phyloP scores from a whole-genome alignment of 2,888 invertebrate genomes.

The Tiphia femorata region DNA sequence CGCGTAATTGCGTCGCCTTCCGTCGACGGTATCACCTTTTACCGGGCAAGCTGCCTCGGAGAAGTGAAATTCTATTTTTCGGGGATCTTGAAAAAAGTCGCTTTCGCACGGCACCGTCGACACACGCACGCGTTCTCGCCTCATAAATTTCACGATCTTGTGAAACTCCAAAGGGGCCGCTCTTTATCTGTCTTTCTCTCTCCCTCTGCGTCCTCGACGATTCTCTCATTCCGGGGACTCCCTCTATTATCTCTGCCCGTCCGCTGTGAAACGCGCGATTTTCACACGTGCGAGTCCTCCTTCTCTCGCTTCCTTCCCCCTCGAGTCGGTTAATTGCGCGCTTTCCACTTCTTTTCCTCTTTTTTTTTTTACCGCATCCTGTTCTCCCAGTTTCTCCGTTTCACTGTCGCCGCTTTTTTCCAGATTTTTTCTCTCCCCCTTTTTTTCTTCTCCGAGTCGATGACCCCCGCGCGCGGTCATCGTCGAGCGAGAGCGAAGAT shows the following conservation, averaged over 20 bases:
- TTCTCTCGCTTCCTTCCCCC: too few relatives aligned
- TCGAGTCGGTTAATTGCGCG: not conserved
- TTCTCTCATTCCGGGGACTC: not conserved
- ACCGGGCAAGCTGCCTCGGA: too few relatives aligned
- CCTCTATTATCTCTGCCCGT: conserved; percentile 54
- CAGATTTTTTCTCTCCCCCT: not conserved
- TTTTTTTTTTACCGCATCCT: not conserved
- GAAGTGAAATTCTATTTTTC: too few relatives aligned
- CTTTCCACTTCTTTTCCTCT: not conserved
- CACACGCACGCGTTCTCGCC: not conserved
- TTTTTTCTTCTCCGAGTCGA: not conserved
- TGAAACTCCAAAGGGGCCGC: conserved; percentile 19
- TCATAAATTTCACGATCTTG: conserved; percentile 10
- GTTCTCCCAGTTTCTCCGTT: conserved; percentile 17
- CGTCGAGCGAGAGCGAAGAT: conserved; percentile 3
- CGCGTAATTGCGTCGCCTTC: too few relatives aligned
- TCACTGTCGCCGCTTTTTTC: not conserved
- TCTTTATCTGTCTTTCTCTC: too few relatives aligned
- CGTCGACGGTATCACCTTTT: too few relatives aligned
- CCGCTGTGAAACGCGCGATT: conserved; percentile 60
- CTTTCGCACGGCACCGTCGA: conserved; percentile 34
- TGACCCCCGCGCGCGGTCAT: too few relatives aligned
- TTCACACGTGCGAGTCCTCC: conserved; percentile 57
- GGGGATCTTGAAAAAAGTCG: conserved; percentile 6
- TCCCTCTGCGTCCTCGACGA: not conserved